Evolutionary conservation across 2,113 vertebrate genomes (phyloP).

Genomic region (Apus apus): DNA sequence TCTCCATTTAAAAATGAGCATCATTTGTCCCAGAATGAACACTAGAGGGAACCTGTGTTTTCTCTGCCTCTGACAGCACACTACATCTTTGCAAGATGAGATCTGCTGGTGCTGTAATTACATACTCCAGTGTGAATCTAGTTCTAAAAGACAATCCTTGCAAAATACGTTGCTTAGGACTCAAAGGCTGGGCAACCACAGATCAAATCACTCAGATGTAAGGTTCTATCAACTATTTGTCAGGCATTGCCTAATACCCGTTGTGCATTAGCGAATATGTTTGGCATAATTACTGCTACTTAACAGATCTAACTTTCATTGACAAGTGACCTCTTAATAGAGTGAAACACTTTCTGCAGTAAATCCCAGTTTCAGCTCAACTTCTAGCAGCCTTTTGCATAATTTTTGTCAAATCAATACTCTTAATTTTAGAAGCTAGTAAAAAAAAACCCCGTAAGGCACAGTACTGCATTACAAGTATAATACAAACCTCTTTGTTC

Average conservation of each 20-base stretch:
- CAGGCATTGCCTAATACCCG: background rate
- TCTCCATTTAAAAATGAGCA: background rate
- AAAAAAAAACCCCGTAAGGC: background rate
- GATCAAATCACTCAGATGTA: background rate
- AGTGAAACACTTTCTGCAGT: background rate
- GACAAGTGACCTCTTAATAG: background rate
- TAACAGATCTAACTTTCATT: background rate
- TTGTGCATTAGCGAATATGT: background rate
- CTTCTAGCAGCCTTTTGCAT: background rate
- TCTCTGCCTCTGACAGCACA: background rate
- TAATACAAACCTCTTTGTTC: background rate
- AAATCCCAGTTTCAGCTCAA: background rate
- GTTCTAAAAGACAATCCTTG: background rate
- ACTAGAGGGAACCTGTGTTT: constrained; percentile 62
- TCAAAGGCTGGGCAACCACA: background rate
- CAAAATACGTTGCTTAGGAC: background rate
- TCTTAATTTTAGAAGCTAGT: background rate
- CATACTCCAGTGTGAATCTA: background rate
- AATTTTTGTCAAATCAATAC: background rate
- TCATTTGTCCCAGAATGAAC: constrained; percentile 3
- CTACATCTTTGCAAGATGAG: background rate
- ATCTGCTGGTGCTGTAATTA: background rate
- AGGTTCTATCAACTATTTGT: background rate
- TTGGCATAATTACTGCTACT: background rate
- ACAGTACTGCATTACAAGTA: background rate